Percentiles rank a stretch among this genome's conserved stretches.
Conservation (phyloP, 2,113 vertebrate species). For the Ceratotherium simum region DNA sequence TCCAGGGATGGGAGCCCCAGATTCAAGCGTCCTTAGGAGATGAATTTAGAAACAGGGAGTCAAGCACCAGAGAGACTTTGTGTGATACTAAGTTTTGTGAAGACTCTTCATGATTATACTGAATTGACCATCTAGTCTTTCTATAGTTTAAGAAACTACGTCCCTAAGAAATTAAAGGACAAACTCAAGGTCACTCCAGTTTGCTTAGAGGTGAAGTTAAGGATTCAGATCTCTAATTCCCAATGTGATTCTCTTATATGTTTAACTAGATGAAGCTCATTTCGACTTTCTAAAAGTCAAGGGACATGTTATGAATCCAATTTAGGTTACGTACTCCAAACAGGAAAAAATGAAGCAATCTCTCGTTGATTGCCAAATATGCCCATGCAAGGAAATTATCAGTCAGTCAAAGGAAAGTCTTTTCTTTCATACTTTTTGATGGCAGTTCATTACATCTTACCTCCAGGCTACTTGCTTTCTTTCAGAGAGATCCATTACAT, state of each 20-base stretch:
- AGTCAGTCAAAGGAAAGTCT: background rate
- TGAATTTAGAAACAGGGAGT: constrained; percentile 34
- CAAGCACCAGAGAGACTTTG: background rate
- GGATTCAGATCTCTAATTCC: background rate
- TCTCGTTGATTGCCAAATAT: constrained; percentile 7
- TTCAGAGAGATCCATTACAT: constrained; percentile 71
- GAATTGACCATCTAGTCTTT: background rate
- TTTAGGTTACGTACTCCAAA: constrained; percentile 34
- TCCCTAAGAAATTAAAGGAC: background rate
- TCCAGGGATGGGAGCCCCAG: background rate
- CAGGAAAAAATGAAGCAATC: constrained; percentile 24
- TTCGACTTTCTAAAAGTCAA: background rate
- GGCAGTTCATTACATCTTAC: constrained; percentile 59
- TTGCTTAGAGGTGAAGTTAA: background rate
- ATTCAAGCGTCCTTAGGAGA: background rate
- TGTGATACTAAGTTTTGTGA: background rate
- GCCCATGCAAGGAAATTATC: constrained; percentile 23
- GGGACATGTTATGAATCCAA: background rate
- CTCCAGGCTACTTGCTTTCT: constrained; percentile 63
- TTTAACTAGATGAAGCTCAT: constrained; percentile 32
- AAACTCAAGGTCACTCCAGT: constrained; percentile 15
- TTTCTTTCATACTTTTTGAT: constrained; percentile 42
- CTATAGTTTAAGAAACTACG: constrained; percentile 16
- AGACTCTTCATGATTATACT: background rate
- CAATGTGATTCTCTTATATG: background rate